Base-by-base conservation (phyloP, 2,888 invertebrate species). In the Drosophila merina region DNA sequence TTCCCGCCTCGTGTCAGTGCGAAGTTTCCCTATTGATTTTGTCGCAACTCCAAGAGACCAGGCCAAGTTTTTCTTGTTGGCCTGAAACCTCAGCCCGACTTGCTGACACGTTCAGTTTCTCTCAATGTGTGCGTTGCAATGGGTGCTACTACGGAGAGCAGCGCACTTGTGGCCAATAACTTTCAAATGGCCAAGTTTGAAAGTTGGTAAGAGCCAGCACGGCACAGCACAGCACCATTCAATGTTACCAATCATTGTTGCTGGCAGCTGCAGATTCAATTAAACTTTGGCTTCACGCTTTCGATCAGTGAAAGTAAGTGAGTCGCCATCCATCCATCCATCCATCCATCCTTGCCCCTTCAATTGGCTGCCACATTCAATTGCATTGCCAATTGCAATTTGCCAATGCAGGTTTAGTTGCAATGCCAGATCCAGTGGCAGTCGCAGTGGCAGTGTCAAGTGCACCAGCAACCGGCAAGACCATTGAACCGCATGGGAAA, bases 201-300 rank as follows among this genome's bases (percentile, higher is more conserved):
- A 82, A 82, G 82, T 87, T 85, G 72, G 59, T 67, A 59, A 59
- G 51, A 73, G 74, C 64, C 57, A 20, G 20, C 20, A 40, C 50
- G 63, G 51, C 20, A 20, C 20, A 20, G 20, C 20, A 20, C 20
- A 20, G 2, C 20, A 20, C 63, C 74, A 81, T 68, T 80, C 62
- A 73, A 80, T 75, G 71, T 78, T 70, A 75, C 85, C 87, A 82
- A 86, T 84, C 78, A 62, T 71, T 83, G 80, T 66, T 70, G 72
- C 49, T 48, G 60, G 59, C 57, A 58, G 67, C 59, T 60, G 67
- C 70, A 76, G 72, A 81, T 82, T 82, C 87, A 82, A 82, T 82
- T 82, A 86, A 85, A 87, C 82, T 87, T 85, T 86, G 71, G 64
- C 88, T 86, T 84, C 76, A 84, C 87, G 82, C 82, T 83, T 83